Conservation (phyloP, 2,888 invertebrate species). For the Clitarchus hookeri region DNA sequence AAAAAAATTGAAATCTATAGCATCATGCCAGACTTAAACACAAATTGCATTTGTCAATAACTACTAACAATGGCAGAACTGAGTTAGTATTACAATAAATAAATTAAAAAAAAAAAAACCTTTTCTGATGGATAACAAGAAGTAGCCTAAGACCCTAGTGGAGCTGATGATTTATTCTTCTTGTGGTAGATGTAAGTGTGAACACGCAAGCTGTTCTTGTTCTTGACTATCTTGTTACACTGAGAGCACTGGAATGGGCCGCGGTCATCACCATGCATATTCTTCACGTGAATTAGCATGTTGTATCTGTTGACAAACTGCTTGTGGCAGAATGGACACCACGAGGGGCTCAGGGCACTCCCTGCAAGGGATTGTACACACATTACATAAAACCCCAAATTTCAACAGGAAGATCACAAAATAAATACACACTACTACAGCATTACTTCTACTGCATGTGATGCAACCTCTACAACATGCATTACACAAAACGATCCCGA, state of each 20-base stretch:
- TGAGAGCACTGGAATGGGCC: conserved; percentile 40
- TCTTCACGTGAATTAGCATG: conserved; percentile 56
- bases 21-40: too few relatives aligned
- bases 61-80: too few relatives aligned
- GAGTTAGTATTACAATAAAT: too few relatives aligned
- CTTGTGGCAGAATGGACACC: conserved; percentile 30
- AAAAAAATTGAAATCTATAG: too few relatives aligned
- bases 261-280: conserved; percentile 41
- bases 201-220: conserved; percentile 56
- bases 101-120: neutral
- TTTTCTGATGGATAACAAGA: neutral
- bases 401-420: neutral
- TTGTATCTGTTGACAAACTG: conserved; percentile 71
- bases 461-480: too few relatives aligned
- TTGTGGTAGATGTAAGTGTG: conserved; percentile 63
- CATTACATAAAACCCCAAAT: neutral
- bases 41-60: too few relatives aligned
- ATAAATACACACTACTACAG: neutral
- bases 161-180: conserved; percentile 20
- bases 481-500: too few relatives aligned
- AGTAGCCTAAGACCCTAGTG: neutral
- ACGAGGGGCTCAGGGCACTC: neutral
- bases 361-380: neutral
- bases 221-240: conserved; percentile 41
- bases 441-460: neutral